Evolutionary conservation across 1,140 invertebrate genomes (phyloP), one percentile per base, ranked within the genome.

Genomic region (Papilio aristodemus): DNA sequence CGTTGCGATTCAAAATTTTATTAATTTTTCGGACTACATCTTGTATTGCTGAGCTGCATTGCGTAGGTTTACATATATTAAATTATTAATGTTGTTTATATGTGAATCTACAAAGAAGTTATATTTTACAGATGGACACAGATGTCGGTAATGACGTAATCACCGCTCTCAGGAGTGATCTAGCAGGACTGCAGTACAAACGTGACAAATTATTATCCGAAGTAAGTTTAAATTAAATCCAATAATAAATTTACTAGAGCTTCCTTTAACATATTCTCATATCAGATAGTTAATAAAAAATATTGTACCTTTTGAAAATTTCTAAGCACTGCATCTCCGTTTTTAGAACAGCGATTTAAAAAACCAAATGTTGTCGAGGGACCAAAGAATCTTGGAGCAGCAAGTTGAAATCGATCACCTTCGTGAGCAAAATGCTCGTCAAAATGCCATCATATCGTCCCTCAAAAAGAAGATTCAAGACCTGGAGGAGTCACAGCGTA

Each of bases 111-210:
- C 19, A 38, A 19, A 14, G 4, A 32, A 22, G 13, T 59, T 67
- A 32, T 22, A 14, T 66, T 70, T 74, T 71, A 5, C 70, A 94
- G 94, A 93, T 93, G 91, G 93, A 93, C 70, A 90, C 89, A 63
- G 89, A 91, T 38, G 89, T 91, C 75, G 91, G 91, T 67, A 93
- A 93, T 78, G 95, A 96, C 80, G 89, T 96, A 73, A 93, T 94
- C 1, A 96, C 95, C 7, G 92, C 94, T 0, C 86, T 97, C 58
- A 93, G 95, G 71, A 96, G 96, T 87, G 96, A 96, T 85, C 86
- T 96, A 70, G 96, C 96, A 14, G 96, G 94, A 0, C 85, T 96
- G 41, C 95, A 96, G 76, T 96, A 96, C 84, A 97, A 96, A 89
- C 93, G 95, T 69, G 96, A 97, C 80, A 93, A 95, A 62, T 92